Conservation (phyloP, 2,888 invertebrate species). For the Philereme vetulata region DNA sequence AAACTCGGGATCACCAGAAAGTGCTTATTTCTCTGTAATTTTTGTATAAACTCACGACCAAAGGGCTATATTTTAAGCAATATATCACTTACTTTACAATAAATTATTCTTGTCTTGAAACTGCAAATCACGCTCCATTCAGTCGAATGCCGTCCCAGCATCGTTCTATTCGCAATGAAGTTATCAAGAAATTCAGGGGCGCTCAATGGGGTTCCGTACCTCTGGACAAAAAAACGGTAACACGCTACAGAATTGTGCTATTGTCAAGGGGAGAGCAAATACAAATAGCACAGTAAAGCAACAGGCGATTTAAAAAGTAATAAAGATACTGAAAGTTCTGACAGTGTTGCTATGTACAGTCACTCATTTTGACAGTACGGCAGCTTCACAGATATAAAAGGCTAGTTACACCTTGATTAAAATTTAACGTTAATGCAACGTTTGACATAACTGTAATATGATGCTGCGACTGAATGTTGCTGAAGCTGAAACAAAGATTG, state of each 20-base stretch:
- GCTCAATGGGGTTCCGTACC: constrained; percentile 55
- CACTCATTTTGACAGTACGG: no score
- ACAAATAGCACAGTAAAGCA: constrained; percentile 12
- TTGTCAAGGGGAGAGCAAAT: constrained; percentile 54
- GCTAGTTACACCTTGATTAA: no score
- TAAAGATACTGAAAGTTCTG: not conserved
- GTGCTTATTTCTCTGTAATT: no score
- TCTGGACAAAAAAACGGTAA: constrained; percentile 66
- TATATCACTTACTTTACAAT: not conserved
- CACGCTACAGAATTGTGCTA: constrained; percentile 48
- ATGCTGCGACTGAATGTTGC: no score
- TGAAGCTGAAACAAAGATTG: no score
- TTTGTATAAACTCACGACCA: no score
- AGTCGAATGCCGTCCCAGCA: constrained; percentile 52
- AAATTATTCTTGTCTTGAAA: constrained; percentile 26
- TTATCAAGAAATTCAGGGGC: constrained; percentile 74
- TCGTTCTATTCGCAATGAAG: constrained; percentile 70
- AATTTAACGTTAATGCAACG: no score
- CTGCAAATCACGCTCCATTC: constrained; percentile 53
- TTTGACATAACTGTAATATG: no score
- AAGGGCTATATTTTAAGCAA: no score
- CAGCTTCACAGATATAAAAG: no score
- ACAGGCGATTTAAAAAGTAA: not conserved
- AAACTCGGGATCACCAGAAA: no score
- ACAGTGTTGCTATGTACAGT: no score